Percentiles rank a stretch among this genome's conserved stretches.
Conservation (phyloP, 2,113 vertebrate genomes). For the Nannobrachium achirus region DNA sequence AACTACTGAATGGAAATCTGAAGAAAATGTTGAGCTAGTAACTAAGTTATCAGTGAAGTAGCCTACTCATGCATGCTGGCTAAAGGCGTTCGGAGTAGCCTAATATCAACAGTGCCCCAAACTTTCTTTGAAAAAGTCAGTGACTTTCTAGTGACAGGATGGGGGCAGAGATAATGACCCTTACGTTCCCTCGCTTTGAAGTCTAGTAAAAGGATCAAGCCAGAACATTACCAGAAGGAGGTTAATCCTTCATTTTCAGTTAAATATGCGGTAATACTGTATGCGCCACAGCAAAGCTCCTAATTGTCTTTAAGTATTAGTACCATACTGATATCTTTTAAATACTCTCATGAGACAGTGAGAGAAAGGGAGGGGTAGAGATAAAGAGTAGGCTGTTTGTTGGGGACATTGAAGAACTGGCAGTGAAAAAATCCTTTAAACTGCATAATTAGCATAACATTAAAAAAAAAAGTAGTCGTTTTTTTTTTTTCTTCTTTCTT, state of each 20-base stretch:
- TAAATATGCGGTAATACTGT: slow-evolving; percentile 56
- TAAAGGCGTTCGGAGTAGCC: too few relatives aligned
- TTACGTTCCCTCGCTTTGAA: slow-evolving; percentile 65
- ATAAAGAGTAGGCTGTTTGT: slow-evolving; percentile 10
- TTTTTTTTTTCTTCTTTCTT: slow-evolving; percentile 22
- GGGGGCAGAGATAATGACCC: slow-evolving; percentile 45
- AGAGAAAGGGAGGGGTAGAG: slow-evolving; percentile 20
- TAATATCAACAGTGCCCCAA: slow-evolving; percentile 15
- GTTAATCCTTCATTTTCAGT: slow-evolving; percentile 62
- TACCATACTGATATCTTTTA: slow-evolving; percentile 33
- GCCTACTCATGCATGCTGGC: too few relatives aligned
- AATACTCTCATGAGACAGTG: slow-evolving; percentile 25
- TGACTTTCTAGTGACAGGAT: slow-evolving; percentile 38
- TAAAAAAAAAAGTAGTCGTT: slow-evolving; percentile 47
- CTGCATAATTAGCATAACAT: slow-evolving; percentile 66
- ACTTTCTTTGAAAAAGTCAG: slow-evolving; percentile 50
- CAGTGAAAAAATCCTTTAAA: slow-evolving; percentile 45
- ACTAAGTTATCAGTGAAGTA: neutral
- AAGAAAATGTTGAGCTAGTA: neutral
- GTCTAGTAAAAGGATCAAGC: slow-evolving; percentile 66
- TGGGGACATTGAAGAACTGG: slow-evolving; percentile 14
- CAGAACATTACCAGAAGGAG: slow-evolving; percentile 60
- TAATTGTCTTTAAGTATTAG: slow-evolving; percentile 62
- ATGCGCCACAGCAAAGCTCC: slow-evolving; percentile 59
- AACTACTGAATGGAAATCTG: too few relatives aligned